Percentiles rank a stretch among this genome's conserved stretches.
These are phyloP conservation scores for Ameiurus melas DNA, from an alignment of 2,113 vertebrate species.

Conservation along the genomic window DNA sequence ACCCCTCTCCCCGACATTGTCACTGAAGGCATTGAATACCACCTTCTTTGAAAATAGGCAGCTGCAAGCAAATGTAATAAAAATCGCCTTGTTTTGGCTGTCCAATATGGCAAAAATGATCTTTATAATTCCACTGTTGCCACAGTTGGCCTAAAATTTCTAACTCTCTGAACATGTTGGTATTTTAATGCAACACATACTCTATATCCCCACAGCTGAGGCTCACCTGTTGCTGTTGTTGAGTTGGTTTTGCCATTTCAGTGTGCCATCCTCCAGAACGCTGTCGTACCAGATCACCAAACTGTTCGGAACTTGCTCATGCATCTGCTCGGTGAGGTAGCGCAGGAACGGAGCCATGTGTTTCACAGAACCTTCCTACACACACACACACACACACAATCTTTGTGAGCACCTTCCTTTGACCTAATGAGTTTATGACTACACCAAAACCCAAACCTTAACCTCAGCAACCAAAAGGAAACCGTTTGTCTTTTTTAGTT, in stretches of 20 bases:
- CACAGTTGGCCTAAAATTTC: neutral
- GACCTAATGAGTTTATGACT: neutral
- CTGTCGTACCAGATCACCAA: slow-evolving; percentile 96
- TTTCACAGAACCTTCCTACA: slow-evolving; percentile 70
- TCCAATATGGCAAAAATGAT: neutral
- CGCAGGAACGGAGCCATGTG: slow-evolving; percentile 78
- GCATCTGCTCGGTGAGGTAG: slow-evolving; percentile 80
- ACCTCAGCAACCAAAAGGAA: neutral
- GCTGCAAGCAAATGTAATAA: neutral
- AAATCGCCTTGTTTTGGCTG: neutral
- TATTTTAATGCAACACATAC: neutral
- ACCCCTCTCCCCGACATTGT: neutral
- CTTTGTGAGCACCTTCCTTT: neutral
- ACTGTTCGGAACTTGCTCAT: slow-evolving; percentile 71
- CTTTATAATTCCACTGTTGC: neutral
- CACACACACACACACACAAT: neutral
- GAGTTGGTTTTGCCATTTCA: slow-evolving; percentile 91
- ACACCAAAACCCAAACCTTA: neutral
- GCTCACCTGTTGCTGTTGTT: slow-evolving; percentile 83
- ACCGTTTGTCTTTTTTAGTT: neutral
- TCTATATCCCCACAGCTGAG: neutral
- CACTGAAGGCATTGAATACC: neutral
- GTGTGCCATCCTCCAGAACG: slow-evolving; percentile 71
- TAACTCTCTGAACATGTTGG: neutral
- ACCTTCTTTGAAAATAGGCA: neutral